Base-by-base conservation (phyloP, 2,888 invertebrate genomes). In the Patella ulyssiponensis region DNA sequence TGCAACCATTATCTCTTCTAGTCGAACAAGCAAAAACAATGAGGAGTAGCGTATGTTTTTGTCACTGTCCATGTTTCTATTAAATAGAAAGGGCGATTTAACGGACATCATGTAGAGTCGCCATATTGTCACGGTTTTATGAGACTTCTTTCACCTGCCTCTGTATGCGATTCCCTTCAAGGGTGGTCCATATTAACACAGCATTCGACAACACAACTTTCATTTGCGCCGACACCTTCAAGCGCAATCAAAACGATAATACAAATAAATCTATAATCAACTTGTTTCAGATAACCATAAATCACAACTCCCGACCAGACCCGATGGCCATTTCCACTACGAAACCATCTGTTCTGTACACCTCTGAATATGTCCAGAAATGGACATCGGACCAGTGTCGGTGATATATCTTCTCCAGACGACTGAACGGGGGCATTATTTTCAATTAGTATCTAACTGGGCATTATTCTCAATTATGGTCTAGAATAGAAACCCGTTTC, bases 121-220 rank as follows among this genome's bases (percentile, higher is more conserved):
- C 20, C 64, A 64, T 64, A 64, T 23, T 20, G 64, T 64, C 23
- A 23, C 20, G 20, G 64, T 64, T 64, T 64, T 64, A 20, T 3
- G 20, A 14, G 64, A 64, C 23, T 64, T 64, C 17, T 64, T 64
- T 64, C 64, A 64, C 64, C 64, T 64, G 64, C 14, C 20, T 11
- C 11, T 64, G 12, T 20, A 23, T 44, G 23, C 14, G 20, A 64
- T 64, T 64, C 20, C 11, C 64, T 11, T 23, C 23, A 64, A 23
- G 20, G 64, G 64, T 64, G 64, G 64, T 64, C 64, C 64, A 64
- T 64, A 64, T 23, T 64, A 64, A 23, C 20, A 20, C 64, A 64
- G 64, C 23, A 44, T 44, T 9, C 44, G 44, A 44, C 44, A 9
- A 44, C 7, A 44, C 44, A 44, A 44, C 44, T 44, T 44, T 44